Percentiles rank a stretch among this genome's conserved stretches.
Evolutionary conservation across 2,797 vertebrate species (phyloP).

Genomic region (Podargus strigoides): DNA sequence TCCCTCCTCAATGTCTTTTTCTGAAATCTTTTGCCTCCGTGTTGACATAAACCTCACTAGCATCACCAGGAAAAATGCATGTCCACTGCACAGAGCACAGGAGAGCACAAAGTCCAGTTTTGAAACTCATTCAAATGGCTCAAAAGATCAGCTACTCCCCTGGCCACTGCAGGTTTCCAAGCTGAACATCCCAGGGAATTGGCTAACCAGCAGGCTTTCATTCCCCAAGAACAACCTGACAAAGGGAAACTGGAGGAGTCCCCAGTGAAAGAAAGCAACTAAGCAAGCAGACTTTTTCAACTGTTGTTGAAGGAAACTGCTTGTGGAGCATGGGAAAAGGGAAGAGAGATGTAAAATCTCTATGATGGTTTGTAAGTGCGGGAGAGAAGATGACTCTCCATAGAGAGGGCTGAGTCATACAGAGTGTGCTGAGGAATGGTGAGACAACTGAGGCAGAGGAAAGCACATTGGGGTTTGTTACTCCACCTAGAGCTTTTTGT

Average conservation of each 20-base stretch:
- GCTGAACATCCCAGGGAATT: background rate
- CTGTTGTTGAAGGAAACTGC: background rate
- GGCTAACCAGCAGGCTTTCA: background rate
- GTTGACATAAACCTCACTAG: background rate
- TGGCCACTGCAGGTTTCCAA: background rate
- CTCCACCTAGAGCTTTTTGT: background rate
- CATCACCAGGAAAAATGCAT: background rate
- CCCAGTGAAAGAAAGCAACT: background rate
- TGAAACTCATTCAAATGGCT: background rate
- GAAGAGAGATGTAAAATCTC: background rate
- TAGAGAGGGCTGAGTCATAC: background rate
- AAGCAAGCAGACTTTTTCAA: background rate
- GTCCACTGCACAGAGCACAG: background rate
- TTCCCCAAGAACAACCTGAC: background rate
- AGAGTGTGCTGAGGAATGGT: accelerated
- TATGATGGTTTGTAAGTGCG: background rate
- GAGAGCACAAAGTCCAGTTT: background rate
- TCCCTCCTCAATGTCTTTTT: background rate
- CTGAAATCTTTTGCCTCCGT: background rate
- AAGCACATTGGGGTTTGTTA: background rate
- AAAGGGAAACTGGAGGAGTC: background rate
- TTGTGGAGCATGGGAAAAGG: no score
- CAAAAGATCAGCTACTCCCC: background rate
- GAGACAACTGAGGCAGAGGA: background rate
- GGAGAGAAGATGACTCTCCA: background rate